Conservation (phyloP, 2,113 vertebrate species). For the Cepphus grylle region DNA sequence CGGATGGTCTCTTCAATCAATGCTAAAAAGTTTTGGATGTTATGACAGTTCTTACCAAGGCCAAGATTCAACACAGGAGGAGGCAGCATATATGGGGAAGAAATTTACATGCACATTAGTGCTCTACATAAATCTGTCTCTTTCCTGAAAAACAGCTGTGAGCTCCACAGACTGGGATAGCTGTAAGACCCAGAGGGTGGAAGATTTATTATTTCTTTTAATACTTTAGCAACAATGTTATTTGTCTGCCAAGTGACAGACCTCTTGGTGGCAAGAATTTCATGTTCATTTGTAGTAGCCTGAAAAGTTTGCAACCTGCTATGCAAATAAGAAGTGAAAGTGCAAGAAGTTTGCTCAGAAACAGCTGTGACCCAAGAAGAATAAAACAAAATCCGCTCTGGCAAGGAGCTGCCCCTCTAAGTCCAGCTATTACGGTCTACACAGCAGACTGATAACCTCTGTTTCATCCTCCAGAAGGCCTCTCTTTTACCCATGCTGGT, state of each 20-base stretch:
- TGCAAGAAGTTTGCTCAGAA: background rate
- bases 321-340: background rate
- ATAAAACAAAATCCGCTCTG: background rate
- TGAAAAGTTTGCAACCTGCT: background rate
- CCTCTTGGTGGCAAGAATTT: background rate
- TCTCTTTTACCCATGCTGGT: background rate
- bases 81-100: background rate
- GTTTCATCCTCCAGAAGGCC: background rate
- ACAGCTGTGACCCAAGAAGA: background rate
- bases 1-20: background rate
- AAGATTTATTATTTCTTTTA: conserved; percentile 27
- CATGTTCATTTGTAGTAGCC: background rate
- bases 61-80: background rate
- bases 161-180: background rate
- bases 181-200: background rate
- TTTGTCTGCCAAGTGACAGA: background rate
- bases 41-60: background rate
- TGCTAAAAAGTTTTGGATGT: background rate
- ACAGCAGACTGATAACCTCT: background rate
- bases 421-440: background rate
- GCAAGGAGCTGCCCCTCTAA: background rate
- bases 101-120: background rate
- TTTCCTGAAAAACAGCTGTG: conserved; percentile 3
- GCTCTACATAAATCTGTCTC: background rate
- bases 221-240: background rate